A percentile compares a stretch with the other conserved stretches of the same genome.
These are phyloP conservation scores for Amaurobius ferox DNA, from an alignment of 2,888 invertebrate genomes.

Conservation along the genomic window DNA sequence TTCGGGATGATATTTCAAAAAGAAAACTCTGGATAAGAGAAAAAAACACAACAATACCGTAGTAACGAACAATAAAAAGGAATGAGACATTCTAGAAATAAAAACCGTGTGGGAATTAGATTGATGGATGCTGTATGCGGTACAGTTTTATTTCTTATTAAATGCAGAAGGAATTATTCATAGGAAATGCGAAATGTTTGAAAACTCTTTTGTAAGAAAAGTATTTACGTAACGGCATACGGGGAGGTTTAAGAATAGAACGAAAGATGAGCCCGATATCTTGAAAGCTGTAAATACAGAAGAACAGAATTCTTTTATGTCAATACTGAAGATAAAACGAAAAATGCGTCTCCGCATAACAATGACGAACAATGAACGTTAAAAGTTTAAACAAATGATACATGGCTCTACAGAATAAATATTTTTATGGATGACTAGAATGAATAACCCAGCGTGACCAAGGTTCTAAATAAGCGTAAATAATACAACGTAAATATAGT, in stretches of 20 bases:
- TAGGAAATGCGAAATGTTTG: slow-evolving; percentile 23
- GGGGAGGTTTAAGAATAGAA: not conserved
- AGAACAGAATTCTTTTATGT: not conserved
- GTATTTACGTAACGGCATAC: not conserved
- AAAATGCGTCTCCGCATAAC: not conserved
- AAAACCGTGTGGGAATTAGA: slow-evolving; percentile 68
- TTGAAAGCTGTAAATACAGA: not conserved
- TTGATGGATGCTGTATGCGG: slow-evolving; percentile 53
- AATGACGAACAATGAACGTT: not conserved
- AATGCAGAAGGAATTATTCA: slow-evolving; percentile 57
- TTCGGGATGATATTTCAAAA: slow-evolving; percentile 70
- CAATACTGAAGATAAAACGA: not conserved
- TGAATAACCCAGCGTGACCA: no score
- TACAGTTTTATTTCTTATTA: slow-evolving; percentile 69
- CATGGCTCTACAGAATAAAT: no score
- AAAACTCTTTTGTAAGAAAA: slow-evolving; percentile 44
- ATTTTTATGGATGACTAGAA: no score
- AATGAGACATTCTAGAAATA: slow-evolving; percentile 61
- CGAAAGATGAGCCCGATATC: not conserved
- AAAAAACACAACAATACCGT: slow-evolving; percentile 56
- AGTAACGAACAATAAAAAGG: slow-evolving; percentile 63
- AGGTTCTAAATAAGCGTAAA: no score
- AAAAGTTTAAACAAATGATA: not conserved
- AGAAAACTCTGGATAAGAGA: slow-evolving; percentile 39
- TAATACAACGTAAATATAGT: no score